A percentile compares a stretch with the other conserved stretches of the same genome.
These are phyloP conservation scores for Orthonevra nobilis DNA, from an alignment of 2,888 invertebrate species.

Conservation along the genomic window DNA sequence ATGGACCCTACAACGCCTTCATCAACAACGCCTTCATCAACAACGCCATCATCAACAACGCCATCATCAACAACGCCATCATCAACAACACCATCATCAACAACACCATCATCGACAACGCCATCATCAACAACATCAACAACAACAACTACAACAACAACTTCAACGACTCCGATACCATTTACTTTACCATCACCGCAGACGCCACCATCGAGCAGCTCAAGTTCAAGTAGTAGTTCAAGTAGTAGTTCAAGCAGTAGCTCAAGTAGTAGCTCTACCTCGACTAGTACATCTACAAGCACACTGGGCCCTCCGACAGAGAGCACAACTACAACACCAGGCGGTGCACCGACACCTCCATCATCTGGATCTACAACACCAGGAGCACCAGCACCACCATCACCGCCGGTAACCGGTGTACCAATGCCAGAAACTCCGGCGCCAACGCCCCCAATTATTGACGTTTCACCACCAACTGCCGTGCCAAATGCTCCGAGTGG, in stretches of 20 bases:
- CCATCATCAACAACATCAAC: no score
- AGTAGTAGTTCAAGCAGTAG: no score
- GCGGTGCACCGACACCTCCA: slow-evolving; percentile 28
- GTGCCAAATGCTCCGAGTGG: slow-evolving; percentile 5
- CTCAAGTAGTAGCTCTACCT: not conserved
- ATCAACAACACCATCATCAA: slow-evolving; percentile 11
- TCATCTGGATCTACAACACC: slow-evolving; percentile 63
- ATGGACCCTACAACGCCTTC: no score
- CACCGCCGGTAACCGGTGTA: slow-evolving; percentile 33
- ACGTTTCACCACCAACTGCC: slow-evolving; percentile 66
- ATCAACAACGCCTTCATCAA: slow-evolving; percentile 16
- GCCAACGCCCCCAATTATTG: slow-evolving; percentile 71
- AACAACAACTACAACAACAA: not conserved
- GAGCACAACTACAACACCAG: not conserved
- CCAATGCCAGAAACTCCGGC: slow-evolving; percentile 72
- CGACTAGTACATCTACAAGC: not conserved
- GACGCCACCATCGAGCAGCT: not conserved
- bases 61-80: slow-evolving; percentile 37
- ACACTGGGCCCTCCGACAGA: not conserved
- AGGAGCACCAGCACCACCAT: slow-evolving; percentile 54
- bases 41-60: slow-evolving; percentile 17
- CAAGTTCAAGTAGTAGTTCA: no score
- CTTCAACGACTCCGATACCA: slow-evolving; percentile 10
- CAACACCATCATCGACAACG: slow-evolving; percentile 43
- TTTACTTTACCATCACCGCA: slow-evolving; percentile 48